Percentiles rank a stretch among this genome's conserved stretches.
Evolutionary conservation across 2,888 invertebrate species (phyloP).

Genomic region (Phortica okadai): DNA sequence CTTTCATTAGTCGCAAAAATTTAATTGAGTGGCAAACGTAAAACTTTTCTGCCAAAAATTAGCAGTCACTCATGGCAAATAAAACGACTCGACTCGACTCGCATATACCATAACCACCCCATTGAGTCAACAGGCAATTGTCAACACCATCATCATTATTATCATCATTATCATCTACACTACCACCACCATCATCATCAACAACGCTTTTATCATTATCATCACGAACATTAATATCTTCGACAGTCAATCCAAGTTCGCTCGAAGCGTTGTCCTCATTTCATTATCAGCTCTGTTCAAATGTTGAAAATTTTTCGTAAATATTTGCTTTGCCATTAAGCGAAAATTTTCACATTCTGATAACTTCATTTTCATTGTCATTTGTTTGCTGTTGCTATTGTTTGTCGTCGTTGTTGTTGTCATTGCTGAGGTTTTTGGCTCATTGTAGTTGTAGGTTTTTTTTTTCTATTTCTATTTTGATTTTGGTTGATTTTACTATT

Average conservation of each 20-base stretch:
- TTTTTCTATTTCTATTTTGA: not conserved
- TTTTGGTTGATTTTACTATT: not conserved
- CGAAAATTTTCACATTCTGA: constrained; percentile 10
- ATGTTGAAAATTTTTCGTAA: constrained; percentile 26
- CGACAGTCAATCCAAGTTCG: too few relatives aligned
- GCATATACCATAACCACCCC: not conserved
- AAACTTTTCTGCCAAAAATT: constrained; percentile 26
- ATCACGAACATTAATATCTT: not conserved
- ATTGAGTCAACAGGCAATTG: constrained; percentile 11
- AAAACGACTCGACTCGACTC: not conserved
- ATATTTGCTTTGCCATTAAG: constrained; percentile 34
- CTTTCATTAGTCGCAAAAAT: constrained; percentile 24
- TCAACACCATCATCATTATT: not conserved
- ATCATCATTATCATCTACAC: not conserved
- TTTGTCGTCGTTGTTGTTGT: constrained; percentile 36
- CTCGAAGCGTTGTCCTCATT: not conserved
- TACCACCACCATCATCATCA: not conserved
- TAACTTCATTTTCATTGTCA: constrained; percentile 3
- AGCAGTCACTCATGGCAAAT: constrained; percentile 19
- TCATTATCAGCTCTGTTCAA: constrained; percentile 22
- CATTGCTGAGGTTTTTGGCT: not conserved
- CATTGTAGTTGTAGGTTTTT: constrained; percentile 11
- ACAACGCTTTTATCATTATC: not conserved
- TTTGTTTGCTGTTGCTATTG: constrained; percentile 10
- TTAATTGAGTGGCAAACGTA: constrained; percentile 24